A percentile compares a stretch with the other conserved stretches of the same genome.
Evolutionary conservation across 2,113 vertebrate species (phyloP).

Genomic region (Athene cunicularia): DNA sequence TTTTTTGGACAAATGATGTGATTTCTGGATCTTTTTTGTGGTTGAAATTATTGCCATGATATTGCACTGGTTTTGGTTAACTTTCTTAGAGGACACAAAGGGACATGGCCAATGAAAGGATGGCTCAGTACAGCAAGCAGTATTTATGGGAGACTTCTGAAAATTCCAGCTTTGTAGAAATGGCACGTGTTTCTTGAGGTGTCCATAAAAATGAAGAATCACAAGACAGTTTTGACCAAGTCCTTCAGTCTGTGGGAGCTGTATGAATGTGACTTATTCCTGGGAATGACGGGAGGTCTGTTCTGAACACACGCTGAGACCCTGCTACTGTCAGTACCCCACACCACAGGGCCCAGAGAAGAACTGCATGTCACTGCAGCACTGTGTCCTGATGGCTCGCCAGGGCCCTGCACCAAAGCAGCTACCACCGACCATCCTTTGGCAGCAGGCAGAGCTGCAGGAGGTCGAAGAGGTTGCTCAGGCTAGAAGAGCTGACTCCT

Average conservation of each 20-base stretch:
- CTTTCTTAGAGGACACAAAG: background rate
- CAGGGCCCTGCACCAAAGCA: background rate
- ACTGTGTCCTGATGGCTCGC: background rate
- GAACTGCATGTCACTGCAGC: background rate
- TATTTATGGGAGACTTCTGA: background rate
- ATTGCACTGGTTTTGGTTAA: background rate
- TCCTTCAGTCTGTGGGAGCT: background rate
- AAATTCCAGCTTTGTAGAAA: background rate
- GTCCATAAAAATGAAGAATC: background rate
- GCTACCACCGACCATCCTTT: background rate
- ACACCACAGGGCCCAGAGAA: background rate
- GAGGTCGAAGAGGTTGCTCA: background rate
- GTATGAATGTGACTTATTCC: background rate
- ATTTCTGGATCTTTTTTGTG: background rate
- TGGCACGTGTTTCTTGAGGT: background rate
- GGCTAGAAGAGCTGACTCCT: background rate
- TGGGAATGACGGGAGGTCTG: background rate
- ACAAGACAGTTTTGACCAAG: background rate
- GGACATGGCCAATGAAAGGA: background rate
- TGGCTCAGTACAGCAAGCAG: background rate
- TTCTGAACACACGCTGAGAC: background rate
- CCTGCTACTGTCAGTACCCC: background rate
- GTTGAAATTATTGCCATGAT: background rate
- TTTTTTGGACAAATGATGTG: background rate
- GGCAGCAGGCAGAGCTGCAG: background rate